Percentiles rank a stretch among this genome's conserved stretches.
These are phyloP conservation scores for Leptinotarsa juncta DNA, from an alignment of 2,888 invertebrate genomes.

Conservation along the genomic window DNA sequence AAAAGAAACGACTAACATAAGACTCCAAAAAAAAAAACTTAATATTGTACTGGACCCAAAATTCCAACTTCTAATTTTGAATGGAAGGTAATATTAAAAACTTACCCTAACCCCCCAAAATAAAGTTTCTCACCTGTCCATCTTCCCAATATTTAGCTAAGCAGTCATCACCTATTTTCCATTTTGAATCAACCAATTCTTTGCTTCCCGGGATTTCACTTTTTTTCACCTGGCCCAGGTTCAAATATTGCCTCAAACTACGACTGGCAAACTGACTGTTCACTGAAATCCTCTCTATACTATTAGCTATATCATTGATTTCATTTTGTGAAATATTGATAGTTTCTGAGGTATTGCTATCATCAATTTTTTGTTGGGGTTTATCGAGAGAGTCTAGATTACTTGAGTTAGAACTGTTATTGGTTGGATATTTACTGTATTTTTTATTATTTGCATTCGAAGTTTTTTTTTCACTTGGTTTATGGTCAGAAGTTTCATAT, in stretches of 20 bases:
- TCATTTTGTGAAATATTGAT: conserved; percentile 30
- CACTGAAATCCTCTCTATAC: conserved; percentile 57
- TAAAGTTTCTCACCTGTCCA: conserved; percentile 73
- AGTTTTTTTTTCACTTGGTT: background rate
- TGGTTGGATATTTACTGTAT: background rate
- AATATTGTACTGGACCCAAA: no score
- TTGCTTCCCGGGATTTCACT: conserved; percentile 29
- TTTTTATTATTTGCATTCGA: background rate
- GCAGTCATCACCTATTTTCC: conserved; percentile 86
- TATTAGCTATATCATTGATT: conserved; percentile 47
- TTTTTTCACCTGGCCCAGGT: conserved; percentile 50
- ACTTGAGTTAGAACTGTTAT: background rate
- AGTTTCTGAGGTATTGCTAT: conserved; percentile 27
- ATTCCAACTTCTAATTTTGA: no score
- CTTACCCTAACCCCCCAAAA: background rate
- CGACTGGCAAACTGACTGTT: conserved; percentile 62
- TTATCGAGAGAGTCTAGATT: background rate
- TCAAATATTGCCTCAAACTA: conserved; percentile 61
- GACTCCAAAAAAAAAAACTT: no score
- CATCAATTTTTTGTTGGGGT: background rate
- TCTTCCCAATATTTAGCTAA: conserved; percentile 95
- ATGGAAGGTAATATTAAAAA: conserved; percentile 22
- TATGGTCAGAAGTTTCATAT: conserved; percentile 8
- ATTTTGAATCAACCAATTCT: conserved; percentile 57
- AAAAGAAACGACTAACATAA: no score